Evolutionary conservation across 1,140 invertebrate species (phyloP), one percentile per base, ranked within the genome.

Genomic region (Orussus abietinus): DNA sequence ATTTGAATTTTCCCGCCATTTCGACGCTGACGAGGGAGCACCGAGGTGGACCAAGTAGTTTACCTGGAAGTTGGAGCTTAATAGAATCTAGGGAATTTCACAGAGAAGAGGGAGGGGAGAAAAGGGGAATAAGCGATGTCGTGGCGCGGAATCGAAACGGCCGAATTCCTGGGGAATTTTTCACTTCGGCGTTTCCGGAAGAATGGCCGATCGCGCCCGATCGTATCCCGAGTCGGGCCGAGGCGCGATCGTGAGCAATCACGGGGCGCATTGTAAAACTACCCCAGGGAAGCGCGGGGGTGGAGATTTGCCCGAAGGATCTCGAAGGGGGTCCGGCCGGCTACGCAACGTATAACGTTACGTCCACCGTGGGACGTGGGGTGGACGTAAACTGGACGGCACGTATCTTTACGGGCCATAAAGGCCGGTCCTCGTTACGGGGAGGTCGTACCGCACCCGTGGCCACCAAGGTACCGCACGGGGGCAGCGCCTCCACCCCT

Each of bases 381-480:
- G 33, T 30, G 47, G 49, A 45, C 49, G 59, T 61, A 66, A 67
- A 70, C 64, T 67, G 67, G 65, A 69, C 69, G 60, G 59, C 65
- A 58, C 66, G 67, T 72, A 70, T 72, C 69, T 72, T 72, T 72
- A 72, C 65, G 64, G 62, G 54, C 64, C 60, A 72, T 72, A 70
- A 72, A 70, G 65, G 59, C 63, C 47, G 49, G 64, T 55, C 64
- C 67, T 72, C 64, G 66, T 70, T 72, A 72, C 64, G 52, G 45
- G 55, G 57, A 44, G 52, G 58, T 59, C 49, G 63, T 53, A 61
- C 55, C 59, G 53, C 62, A 62, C 43, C 56, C 57, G 62, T 67
- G 64, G 64, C 63, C 64, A 69, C 66, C 62, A 64, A 67, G 61
- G 65, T 54, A 65, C 66, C 66, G 49, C 49, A 47, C 41, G 35